Evolutionary conservation across 2,113 vertebrate species (phyloP).

Genomic region (Ceyx cyanopectus): DNA sequence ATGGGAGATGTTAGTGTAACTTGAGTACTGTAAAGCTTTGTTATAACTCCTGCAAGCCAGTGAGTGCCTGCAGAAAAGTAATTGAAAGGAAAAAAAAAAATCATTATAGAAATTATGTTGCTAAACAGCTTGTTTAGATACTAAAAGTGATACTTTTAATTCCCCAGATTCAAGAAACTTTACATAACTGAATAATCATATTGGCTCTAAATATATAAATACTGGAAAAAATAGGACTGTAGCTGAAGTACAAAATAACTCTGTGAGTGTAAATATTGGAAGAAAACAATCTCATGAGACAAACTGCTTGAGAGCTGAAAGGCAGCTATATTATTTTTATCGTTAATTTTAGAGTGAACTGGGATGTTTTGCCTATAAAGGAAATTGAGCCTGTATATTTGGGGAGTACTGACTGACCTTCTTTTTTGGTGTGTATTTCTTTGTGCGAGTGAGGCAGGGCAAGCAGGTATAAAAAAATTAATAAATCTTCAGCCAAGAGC

Average conservation of each 20-base stretch:
- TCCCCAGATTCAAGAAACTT: neutral
- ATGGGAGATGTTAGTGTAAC: slow-evolving; percentile 75
- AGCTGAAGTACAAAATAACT: neutral
- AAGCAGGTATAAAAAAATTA: neutral
- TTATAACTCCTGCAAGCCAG: slow-evolving; percentile 79
- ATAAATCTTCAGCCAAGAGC: neutral
- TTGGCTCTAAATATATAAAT: neutral
- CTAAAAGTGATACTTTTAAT: neutral
- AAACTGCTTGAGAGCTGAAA: neutral
- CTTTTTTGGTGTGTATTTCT: neutral
- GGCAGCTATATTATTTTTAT: neutral
- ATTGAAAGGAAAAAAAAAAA: neutral
- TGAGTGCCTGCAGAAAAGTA: slow-evolving; percentile 73
- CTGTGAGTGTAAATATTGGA: neutral
- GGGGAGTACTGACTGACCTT: neutral
- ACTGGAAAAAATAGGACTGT: neutral
- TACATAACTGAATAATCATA: neutral
- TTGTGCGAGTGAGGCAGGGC: neutral
- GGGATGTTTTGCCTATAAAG: fast-evolving
- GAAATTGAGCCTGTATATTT: neutral
- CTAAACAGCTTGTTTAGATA: neutral
- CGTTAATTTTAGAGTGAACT: neutral
- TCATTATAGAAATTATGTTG: neutral
- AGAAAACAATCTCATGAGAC: neutral
- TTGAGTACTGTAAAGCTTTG: slow-evolving; percentile 60